phyloP scores from a whole-genome alignment of 2,797 vertebrate species.

The Arrhamphus sclerolepis region DNA sequence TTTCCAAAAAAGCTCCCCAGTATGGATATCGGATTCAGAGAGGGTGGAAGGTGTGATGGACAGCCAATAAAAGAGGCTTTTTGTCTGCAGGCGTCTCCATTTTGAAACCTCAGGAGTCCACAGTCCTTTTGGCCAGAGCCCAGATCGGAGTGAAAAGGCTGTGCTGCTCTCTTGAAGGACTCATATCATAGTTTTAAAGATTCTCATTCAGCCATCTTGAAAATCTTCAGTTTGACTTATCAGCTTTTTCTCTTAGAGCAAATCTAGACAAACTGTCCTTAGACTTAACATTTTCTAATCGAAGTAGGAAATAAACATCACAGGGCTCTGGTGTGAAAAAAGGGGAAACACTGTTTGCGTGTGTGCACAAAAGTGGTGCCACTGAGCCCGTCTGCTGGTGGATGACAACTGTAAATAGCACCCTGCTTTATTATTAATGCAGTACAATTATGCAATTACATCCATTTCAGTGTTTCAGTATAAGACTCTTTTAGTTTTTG shows the following conservation, averaged over 20 bases:
- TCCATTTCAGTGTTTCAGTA: constrained; percentile 42
- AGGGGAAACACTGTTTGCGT: constrained; percentile 3
- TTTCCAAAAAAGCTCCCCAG: constrained; percentile 38
- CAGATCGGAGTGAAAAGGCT: constrained; percentile 68
- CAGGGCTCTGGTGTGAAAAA: constrained; percentile 7
- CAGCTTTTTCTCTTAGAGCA: background rate
- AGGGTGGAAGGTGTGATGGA: constrained; percentile 72
- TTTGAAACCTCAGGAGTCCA: constrained; percentile 76
- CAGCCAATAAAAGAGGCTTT: constrained; percentile 70
- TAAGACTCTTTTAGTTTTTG: constrained; percentile 26
- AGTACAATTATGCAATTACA: constrained; percentile 75
- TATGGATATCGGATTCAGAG: constrained; percentile 68
- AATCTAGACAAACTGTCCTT: background rate
- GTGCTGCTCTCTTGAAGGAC: constrained; percentile 48
- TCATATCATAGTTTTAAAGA: constrained; percentile 8
- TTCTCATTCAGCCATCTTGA: background rate
- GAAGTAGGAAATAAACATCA: constrained; percentile 17
- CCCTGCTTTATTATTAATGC: constrained; percentile 71
- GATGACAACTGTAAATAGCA: constrained; percentile 47
- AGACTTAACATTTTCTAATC: background rate
- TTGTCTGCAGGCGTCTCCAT: constrained; percentile 74
- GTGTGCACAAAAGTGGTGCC: constrained; percentile 21
- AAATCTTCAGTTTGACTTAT: background rate
- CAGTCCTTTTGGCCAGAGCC: constrained; percentile 64
- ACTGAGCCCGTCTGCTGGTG: constrained; percentile 46